Percentiles rank a stretch among this genome's conserved stretches.
Conservation (phyloP, 2,113 vertebrate species). For the Physeter macrocephalus region DNA sequence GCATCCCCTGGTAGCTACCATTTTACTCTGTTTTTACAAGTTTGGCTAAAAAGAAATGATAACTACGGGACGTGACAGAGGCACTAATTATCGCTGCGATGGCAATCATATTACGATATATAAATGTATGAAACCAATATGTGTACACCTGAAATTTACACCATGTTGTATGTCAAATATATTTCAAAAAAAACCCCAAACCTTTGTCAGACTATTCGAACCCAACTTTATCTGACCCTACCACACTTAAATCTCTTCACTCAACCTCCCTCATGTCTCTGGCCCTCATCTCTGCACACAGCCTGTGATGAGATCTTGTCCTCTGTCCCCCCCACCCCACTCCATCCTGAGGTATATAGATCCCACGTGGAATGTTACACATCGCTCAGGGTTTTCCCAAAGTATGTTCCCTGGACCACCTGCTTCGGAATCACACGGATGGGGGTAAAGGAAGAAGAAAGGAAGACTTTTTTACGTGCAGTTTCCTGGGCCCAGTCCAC, state of each 20-base stretch:
- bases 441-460: neutral
- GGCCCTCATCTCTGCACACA: neutral
- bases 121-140: neutral
- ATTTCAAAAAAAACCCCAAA: neutral
- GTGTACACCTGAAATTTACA: neutral
- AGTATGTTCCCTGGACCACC: neutral
- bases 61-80: neutral
- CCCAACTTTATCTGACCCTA: neutral
- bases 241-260: neutral
- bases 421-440: neutral
- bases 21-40: neutral
- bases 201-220: neutral
- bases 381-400: neutral
- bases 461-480: neutral
- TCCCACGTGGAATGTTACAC: neutral
- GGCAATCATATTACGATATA: neutral
- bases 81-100: neutral
- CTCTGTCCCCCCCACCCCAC: fast-evolving
- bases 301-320: neutral
- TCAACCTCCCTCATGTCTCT: neutral
- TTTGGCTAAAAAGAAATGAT: neutral
- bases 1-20: neutral
- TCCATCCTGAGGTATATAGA: fast-evolving
- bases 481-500: neutral
- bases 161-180: neutral